Percentiles rank a stretch among this genome's conserved stretches.
phyloP scores from a whole-genome alignment of 2,113 vertebrate species.

The Peromyscus maniculatus region DNA sequence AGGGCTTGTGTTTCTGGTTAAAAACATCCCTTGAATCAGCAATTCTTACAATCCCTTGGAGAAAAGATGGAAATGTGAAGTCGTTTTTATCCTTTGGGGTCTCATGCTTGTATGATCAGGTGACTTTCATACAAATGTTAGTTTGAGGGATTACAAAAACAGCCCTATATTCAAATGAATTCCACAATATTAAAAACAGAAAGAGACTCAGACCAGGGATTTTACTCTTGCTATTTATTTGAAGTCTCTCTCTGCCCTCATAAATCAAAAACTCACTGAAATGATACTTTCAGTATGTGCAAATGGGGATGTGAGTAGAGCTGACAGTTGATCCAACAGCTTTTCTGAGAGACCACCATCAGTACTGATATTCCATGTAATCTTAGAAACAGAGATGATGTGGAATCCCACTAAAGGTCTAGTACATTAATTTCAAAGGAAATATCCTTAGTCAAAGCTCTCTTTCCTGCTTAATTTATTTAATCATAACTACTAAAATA shows the following conservation, averaged over 20 bases:
- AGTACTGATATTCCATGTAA: background rate
- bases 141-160: slow-evolving; percentile 69
- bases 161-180: slow-evolving; percentile 80
- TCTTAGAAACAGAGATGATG: background rate
- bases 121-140: slow-evolving; percentile 78
- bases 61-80: slow-evolving; percentile 73
- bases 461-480: background rate
- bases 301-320: slow-evolving; percentile 40
- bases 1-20: slow-evolving; percentile 79
- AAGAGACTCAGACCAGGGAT: slow-evolving; percentile 69
- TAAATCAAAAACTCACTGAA: slow-evolving; percentile 81
- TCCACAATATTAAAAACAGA: slow-evolving; percentile 81
- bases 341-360: slow-evolving; percentile 1
- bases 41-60: slow-evolving; percentile 75
- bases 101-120: slow-evolving; percentile 76
- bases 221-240: slow-evolving; percentile 74
- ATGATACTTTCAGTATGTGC: slow-evolving; percentile 80
- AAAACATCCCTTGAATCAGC: slow-evolving; percentile 69
- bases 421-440: background rate
- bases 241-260: slow-evolving; percentile 64
- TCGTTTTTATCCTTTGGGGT: slow-evolving; percentile 66
- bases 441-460: background rate
- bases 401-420: background rate
- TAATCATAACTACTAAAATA: background rate
- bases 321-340: slow-evolving; percentile 7